These are phyloP conservation scores for Orius insidiosus DNA, from an alignment of 1,140 invertebrate species.

Conservation along the genomic window DNA sequence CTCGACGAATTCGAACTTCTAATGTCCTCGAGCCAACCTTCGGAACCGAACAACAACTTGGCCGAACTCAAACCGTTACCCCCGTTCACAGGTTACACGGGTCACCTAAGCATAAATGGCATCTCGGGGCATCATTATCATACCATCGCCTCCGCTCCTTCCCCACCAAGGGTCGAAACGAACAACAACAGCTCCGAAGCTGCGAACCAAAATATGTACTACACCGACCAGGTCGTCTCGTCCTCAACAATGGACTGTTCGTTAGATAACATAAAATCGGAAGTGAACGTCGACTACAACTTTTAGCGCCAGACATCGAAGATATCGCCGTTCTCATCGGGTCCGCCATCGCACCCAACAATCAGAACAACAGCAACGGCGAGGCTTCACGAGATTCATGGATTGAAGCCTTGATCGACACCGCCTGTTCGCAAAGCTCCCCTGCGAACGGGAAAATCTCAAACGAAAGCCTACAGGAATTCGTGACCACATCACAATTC, in stretches of 20 bases:
- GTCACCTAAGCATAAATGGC: constrained; percentile 63
- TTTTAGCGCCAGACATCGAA: constrained; percentile 45
- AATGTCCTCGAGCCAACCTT: constrained; percentile 19
- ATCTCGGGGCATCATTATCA: constrained; percentile 74
- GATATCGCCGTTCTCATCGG: constrained; percentile 77
- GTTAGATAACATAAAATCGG: constrained; percentile 28
- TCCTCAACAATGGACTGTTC: constrained; percentile 26
- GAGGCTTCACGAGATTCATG: constrained; percentile 46
- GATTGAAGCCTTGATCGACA: constrained; percentile 69
- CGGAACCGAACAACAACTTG: constrained; percentile 32
- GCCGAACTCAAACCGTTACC: constrained; percentile 73
- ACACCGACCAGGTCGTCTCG: constrained; percentile 21
- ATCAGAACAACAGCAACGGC: constrained; percentile 31
- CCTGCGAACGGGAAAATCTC: constrained; percentile 26
- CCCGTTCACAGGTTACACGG: constrained; percentile 68
- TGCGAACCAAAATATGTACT: constrained; percentile 25
- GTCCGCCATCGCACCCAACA: constrained; percentile 62
- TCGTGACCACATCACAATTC: constrained; percentile 39
- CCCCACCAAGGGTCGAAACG: constrained; percentile 28
- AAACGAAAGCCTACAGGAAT: constrained; percentile 44
- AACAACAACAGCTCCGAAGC: constrained; percentile 36
- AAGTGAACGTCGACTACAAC: constrained; percentile 31
- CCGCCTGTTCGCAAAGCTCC: constrained; percentile 26
- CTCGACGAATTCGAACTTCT: constrained; percentile 43
- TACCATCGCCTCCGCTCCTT: constrained; percentile 42